Conservation (phyloP, 2,113 vertebrate species). For the Lutjanus erythropterus region DNA sequence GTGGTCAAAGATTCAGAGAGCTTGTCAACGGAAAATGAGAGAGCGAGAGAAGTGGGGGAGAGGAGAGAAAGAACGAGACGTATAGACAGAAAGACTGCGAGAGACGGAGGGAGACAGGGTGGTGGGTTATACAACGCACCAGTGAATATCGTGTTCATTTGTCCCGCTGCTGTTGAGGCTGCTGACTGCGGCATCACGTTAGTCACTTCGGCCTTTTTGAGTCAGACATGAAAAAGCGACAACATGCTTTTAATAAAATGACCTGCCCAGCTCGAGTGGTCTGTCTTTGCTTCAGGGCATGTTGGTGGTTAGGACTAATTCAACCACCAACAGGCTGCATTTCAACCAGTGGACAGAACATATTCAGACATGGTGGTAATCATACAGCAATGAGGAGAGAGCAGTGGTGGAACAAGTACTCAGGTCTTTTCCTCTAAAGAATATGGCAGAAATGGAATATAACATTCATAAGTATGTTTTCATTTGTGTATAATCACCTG, state of each 20-base stretch:
- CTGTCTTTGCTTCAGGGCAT: slow-evolving; percentile 65
- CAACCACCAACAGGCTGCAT: slow-evolving; percentile 67
- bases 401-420: too few species aligned
- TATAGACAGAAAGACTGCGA: slow-evolving; percentile 63
- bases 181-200: slow-evolving; percentile 52
- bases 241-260: slow-evolving; percentile 71
- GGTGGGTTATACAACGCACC: slow-evolving; percentile 47
- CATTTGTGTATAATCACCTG: too few species aligned
- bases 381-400: slow-evolving; percentile 34
- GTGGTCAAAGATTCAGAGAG: slow-evolving; percentile 84
- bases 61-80: slow-evolving; percentile 65
- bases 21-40: slow-evolving; percentile 83
- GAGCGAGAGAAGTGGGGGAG: slow-evolving; percentile 71
- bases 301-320: slow-evolving; percentile 74
- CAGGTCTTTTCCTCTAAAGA: too few species aligned
- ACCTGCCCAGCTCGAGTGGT: slow-evolving; percentile 60
- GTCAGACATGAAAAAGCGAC: slow-evolving; percentile 52
- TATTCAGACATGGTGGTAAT: slow-evolving; percentile 65
- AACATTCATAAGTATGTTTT: too few species aligned
- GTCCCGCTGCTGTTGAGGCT: slow-evolving; percentile 36
- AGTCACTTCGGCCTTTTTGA: slow-evolving; percentile 42
- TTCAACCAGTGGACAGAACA: slow-evolving; percentile 71
- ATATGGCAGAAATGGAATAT: too few species aligned
- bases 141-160: slow-evolving; percentile 56
- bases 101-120: background rate